A percentile compares a stretch with the other conserved stretches of the same genome.
These are phyloP conservation scores for Diadumene lineata DNA, from an alignment of 92 coral and sea anemone genomes.

Conservation along the genomic window DNA sequence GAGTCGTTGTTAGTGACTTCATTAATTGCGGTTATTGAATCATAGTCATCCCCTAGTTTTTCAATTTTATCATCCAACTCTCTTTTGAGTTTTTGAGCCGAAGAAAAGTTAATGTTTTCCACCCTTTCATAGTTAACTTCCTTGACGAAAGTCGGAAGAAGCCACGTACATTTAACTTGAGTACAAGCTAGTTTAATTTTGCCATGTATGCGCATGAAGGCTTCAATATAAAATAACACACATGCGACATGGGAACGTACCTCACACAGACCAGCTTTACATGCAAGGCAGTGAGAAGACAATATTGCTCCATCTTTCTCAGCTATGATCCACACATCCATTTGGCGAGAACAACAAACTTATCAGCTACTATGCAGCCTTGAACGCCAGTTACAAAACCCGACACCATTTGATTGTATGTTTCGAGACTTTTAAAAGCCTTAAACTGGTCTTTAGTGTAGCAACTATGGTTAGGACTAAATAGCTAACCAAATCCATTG, in stretches of 20 bases:
- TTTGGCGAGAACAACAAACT: constrained; percentile 50
- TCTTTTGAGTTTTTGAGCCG: constrained; percentile 22
- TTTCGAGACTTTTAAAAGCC: constrained; percentile 46
- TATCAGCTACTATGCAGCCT: constrained; percentile 38
- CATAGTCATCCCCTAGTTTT: neutral
- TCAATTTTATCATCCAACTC: constrained; percentile 1
- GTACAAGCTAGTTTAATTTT: too few relatives aligned
- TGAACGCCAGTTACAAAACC: constrained; percentile 51
- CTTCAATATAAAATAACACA: too few relatives aligned
- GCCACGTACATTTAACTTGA: too few relatives aligned
- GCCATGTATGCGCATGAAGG: too few relatives aligned
- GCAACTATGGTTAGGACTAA: constrained; percentile 48
- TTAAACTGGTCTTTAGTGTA: constrained; percentile 49
- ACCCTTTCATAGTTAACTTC: constrained; percentile 7
- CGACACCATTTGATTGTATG: too few relatives aligned
- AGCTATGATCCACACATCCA: constrained; percentile 41
- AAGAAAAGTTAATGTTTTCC: constrained; percentile 7
- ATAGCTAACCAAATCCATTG: too few relatives aligned
- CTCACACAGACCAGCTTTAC: constrained; percentile 45
- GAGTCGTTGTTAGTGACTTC: neutral
- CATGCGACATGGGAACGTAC: too few relatives aligned
- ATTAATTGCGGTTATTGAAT: neutral
- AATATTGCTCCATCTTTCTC: constrained; percentile 48
- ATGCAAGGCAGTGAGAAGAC: constrained; percentile 41
- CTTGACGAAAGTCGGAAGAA: too few relatives aligned